Evolutionary conservation across 2,888 invertebrate species (phyloP), one percentile per base, ranked within the genome.

Genomic region (Agrochola litura): DNA sequence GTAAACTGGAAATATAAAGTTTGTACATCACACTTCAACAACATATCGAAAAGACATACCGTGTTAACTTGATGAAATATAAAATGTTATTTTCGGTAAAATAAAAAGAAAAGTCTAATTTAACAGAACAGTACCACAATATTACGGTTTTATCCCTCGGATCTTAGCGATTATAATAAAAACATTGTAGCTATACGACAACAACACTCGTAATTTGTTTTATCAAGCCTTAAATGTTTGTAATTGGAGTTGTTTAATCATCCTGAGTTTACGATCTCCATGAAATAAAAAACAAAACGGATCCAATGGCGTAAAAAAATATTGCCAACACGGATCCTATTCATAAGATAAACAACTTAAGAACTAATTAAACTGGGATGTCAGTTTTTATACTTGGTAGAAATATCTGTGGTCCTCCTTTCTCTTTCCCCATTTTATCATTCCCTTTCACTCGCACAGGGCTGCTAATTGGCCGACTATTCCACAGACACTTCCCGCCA

Each of bases 121-220:
- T 91, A 92, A 92, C 88, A 92, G 93, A 95, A 95, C 95, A 95
- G 94, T 93, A 93, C 92, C 90, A 92, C 87, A 92, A 92, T 79
- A 77, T 83, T 71, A 89, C 81, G 79, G 77, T 90, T 89, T 86
- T 86, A 88, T 90, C 86, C 84, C 83, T 87, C 84, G 86, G 89
- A 83, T 89, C 86, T 90, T 88, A 93, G 92, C 92, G 91, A 91
- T 91, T 88, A 91, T 89, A 90, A 88, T 89, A 88, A 90, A 91
- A 91, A 90, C 90, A 90, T 91, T 91, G 90, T 91, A 92, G 91
- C 90, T 86, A 88, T 89, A 89, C 86, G 79, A 87, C 88, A 83
- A 90, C 86, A 90, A 91, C 88, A 92, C 90, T 91, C 92, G 88
- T 87, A 89, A 91, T 91, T 93, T 90, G 89, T 84, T 91, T 92